Percentiles rank a stretch among this genome's conserved stretches.
Evolutionary conservation across 2,888 invertebrate species (phyloP).

Genomic region (Acanthococcus lagerstroemiae): DNA sequence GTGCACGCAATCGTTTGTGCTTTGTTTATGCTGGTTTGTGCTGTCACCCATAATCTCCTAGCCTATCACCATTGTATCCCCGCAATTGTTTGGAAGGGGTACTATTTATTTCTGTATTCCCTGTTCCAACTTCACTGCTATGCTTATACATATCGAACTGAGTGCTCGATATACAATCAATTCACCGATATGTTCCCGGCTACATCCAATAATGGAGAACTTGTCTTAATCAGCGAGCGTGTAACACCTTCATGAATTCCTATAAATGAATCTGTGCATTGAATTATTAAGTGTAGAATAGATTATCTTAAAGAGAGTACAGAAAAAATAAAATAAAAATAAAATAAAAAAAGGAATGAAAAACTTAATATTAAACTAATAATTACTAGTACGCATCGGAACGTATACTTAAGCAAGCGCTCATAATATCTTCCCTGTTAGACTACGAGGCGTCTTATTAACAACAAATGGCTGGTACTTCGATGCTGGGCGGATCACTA

Average conservation of each 20-base stretch:
- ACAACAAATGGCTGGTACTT: slow-evolving; percentile 26
- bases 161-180: too few species aligned
- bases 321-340: not conserved
- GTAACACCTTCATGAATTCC: slow-evolving; percentile 12
- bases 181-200: too few species aligned
- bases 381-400: slow-evolving; percentile 26
- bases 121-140: too few species aligned
- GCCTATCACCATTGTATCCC: too few species aligned
- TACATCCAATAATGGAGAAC: not conserved
- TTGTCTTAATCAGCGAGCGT: slow-evolving; percentile 16
- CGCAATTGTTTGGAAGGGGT: too few species aligned
- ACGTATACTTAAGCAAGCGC: slow-evolving; percentile 16
- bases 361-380: slow-evolving; percentile 22
- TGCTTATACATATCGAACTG: too few species aligned
- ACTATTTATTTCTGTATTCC: too few species aligned
- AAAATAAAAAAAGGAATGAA: not conserved
- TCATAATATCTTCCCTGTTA: slow-evolving; percentile 11
- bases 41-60: too few species aligned
- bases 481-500: slow-evolving; percentile 27
- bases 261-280: slow-evolving; percentile 4
- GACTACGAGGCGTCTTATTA: slow-evolving; percentile 27
- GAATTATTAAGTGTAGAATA: slow-evolving; percentile 20
- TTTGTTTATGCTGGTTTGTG: too few species aligned
- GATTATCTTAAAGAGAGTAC: not conserved
- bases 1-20: too few species aligned